phyloP scores from a whole-genome alignment of 1,140 invertebrate species.

The Drosophila kikkawai region DNA sequence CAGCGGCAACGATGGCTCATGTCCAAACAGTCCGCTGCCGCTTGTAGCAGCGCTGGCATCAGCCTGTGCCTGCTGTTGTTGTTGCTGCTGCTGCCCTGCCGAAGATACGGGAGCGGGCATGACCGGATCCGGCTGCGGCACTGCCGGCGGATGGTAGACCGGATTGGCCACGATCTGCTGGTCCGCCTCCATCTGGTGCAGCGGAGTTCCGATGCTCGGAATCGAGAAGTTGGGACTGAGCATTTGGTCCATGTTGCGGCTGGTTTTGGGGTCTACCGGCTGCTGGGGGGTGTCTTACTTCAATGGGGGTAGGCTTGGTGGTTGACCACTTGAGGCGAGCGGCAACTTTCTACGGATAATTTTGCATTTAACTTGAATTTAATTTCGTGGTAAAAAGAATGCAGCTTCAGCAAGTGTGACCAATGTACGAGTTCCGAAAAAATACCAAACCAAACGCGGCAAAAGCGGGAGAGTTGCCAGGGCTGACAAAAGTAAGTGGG shows the following conservation, averaged over 20 bases:
- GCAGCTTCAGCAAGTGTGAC: constrained; percentile 10
- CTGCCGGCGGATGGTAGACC: constrained; percentile 90
- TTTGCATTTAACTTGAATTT: neutral
- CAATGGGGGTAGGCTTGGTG: neutral
- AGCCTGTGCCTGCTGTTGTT: constrained; percentile 55
- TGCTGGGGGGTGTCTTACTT: neutral
- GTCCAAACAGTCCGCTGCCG: constrained; percentile 58
- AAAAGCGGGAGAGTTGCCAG: neutral
- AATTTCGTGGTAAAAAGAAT: constrained; percentile 20
- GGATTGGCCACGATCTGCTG: constrained; percentile 89
- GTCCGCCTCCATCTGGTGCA: constrained; percentile 96
- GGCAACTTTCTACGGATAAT: constrained; percentile 1
- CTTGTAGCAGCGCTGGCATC: constrained; percentile 40
- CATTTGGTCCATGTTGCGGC: constrained; percentile 89
- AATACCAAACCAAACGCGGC: neutral
- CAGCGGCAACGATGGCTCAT: constrained; percentile 72
- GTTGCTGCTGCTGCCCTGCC: constrained; percentile 72
- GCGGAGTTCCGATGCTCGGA: constrained; percentile 94
- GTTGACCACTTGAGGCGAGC: neutral
- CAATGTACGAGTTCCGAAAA: neutral
- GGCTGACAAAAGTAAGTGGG: too few relatives aligned
- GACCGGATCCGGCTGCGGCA: constrained; percentile 83
- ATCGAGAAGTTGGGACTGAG: constrained; percentile 95
- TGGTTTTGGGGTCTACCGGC: constrained; percentile 15
- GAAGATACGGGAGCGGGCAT: constrained; percentile 26